A percentile compares a stretch with the other conserved stretches of the same genome.
These are phyloP conservation scores for Dipodomys stephensi DNA, from an alignment of 2,113 vertebrate genomes.

Conservation along the genomic window DNA sequence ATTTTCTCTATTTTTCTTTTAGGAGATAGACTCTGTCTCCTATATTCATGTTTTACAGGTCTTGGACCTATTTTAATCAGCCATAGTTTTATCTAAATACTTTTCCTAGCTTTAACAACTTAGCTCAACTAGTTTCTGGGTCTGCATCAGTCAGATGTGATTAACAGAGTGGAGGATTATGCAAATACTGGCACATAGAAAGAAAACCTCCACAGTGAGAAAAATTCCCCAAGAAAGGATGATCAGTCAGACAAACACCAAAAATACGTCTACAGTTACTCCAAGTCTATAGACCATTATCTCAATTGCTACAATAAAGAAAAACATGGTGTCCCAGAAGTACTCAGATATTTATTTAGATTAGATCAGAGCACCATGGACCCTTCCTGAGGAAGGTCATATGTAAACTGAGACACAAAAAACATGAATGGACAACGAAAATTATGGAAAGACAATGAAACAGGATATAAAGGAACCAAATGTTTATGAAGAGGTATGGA, in stretches of 20 bases:
- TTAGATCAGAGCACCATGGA: background rate
- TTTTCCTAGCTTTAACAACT: background rate
- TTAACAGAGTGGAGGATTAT: background rate
- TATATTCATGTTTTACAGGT: background rate
- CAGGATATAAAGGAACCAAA: background rate
- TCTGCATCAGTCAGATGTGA: constrained; percentile 11
- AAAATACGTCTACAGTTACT: background rate
- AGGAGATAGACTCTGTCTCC: background rate
- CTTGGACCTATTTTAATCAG: background rate
- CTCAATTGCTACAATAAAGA: background rate
- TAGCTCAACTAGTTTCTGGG: background rate
- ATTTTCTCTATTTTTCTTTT: background rate
- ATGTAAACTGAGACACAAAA: background rate
- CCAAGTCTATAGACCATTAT: background rate
- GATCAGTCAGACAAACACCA: background rate
- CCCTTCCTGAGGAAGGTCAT: background rate
- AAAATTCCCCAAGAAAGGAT: background rate
- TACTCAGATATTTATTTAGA: background rate
- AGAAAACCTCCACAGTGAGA: background rate
- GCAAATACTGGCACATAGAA: background rate
- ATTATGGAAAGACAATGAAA: background rate
- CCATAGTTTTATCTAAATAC: background rate
- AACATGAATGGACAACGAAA: background rate
- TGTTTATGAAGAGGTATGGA: background rate
- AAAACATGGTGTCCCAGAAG: background rate